phyloP scores from a whole-genome alignment of 1,140 invertebrate species.

The Aporrectodea caliginosa region DNA sequence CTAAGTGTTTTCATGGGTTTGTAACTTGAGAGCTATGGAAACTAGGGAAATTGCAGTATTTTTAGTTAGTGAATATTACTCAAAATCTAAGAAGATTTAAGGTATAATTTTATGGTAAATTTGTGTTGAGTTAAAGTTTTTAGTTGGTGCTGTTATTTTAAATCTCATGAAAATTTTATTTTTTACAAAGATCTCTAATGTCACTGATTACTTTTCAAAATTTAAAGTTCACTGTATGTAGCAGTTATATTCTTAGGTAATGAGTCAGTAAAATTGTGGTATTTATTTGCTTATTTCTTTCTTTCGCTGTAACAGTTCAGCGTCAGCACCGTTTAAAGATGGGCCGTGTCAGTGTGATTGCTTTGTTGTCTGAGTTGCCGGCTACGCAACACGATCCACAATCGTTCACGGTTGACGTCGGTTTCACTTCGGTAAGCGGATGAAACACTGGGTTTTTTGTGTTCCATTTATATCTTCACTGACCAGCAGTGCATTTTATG shows the following conservation, averaged over 20 bases:
- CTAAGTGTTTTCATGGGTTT: not conserved
- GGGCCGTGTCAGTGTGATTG: not conserved
- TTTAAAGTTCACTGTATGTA: too few species aligned
- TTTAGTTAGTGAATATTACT: not conserved
- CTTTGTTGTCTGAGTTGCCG: not conserved
- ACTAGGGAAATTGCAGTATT: not conserved
- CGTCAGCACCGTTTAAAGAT: not conserved
- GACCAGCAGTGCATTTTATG: not conserved
- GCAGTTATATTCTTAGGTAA: not conserved
- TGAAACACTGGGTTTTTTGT: too few species aligned
- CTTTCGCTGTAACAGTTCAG: too few species aligned
- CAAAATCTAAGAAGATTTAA: not conserved
- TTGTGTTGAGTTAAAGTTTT: too few species aligned
- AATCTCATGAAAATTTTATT: not conserved
- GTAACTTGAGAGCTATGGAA: not conserved
- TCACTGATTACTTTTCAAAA: not conserved
- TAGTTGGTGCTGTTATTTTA: too few species aligned
- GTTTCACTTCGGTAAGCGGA: not conserved
- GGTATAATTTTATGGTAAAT: too few species aligned
- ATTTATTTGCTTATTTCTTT: not conserved
- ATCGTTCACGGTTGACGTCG: not conserved
- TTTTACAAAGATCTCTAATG: not conserved
- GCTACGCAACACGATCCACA: not conserved
- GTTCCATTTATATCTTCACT: too few species aligned
- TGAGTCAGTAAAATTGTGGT: not conserved